phyloP scores from a whole-genome alignment of 2,888 invertebrate genomes.

The Charanyca ferruginea region DNA sequence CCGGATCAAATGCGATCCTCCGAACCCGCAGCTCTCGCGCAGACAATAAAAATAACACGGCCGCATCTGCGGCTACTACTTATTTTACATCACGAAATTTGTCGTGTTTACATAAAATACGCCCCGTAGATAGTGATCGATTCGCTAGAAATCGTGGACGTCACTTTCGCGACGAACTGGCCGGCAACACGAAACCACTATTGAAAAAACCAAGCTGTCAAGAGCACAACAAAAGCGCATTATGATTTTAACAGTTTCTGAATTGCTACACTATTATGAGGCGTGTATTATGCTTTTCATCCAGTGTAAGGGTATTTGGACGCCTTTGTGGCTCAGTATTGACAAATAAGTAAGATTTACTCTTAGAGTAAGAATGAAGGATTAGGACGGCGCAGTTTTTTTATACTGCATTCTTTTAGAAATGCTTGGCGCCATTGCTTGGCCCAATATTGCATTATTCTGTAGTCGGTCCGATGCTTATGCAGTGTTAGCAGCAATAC shows the following conservation, averaged over 20 bases:
- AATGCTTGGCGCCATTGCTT: conserved; percentile 83
- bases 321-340: conserved; percentile 90
- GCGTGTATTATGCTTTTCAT: conserved; percentile 89
- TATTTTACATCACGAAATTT: conserved; percentile 85
- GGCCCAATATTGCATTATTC: conserved; percentile 85
- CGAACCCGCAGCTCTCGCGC: conserved; percentile 76
- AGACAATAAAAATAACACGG: conserved; percentile 89
- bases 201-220: conserved; percentile 84
- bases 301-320: conserved; percentile 89
- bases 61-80: conserved; percentile 89
- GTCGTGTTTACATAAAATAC: conserved; percentile 91
- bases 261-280: conserved; percentile 89
- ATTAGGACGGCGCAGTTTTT: conserved; percentile 82
- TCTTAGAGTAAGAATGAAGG: conserved; percentile 87
- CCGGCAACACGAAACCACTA: conserved; percentile 81
- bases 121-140: conserved; percentile 85
- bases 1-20: conserved; percentile 90
- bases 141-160: conserved; percentile 83
- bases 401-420: conserved; percentile 73
- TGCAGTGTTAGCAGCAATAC: conserved; percentile 78
- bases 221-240: conserved; percentile 87
- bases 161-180: conserved; percentile 80
- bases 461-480: conserved; percentile 71
- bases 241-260: conserved; percentile 90
- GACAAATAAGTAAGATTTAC: conserved; percentile 91